Evolutionary conservation across 2,888 invertebrate species (phyloP).

Genomic region (Leucania comma): DNA sequence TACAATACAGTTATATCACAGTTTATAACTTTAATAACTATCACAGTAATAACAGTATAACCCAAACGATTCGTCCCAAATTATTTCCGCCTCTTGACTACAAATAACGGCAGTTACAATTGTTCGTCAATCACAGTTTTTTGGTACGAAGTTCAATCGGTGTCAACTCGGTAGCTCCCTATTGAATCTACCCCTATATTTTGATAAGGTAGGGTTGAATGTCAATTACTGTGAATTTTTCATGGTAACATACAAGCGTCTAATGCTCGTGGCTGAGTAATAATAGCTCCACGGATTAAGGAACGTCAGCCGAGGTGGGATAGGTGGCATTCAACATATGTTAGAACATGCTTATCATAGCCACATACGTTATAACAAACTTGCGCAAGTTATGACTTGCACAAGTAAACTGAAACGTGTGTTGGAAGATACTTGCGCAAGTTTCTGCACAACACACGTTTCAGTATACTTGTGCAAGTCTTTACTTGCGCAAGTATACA

Average conservation of each 20-base stretch:
- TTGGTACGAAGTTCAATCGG: slow-evolving; percentile 65
- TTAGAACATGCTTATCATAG: too few relatives aligned
- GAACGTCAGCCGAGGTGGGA: too few relatives aligned
- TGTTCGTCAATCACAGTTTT: slow-evolving; percentile 54
- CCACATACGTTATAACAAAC: too few relatives aligned
- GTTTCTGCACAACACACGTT: too few relatives aligned
- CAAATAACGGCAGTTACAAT: slow-evolving; percentile 36
- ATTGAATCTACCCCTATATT: slow-evolving; percentile 64
- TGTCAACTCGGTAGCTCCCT: slow-evolving; percentile 63
- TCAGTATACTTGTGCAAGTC: too few relatives aligned
- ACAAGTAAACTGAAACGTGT: too few relatives aligned
- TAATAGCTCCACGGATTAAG: too few relatives aligned
- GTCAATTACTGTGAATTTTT: slow-evolving; percentile 57
- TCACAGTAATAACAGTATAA: slow-evolving; percentile 26
- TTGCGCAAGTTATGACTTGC: too few relatives aligned
- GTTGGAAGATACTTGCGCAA: too few relatives aligned
- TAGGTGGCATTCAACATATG: too few relatives aligned
- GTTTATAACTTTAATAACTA: slow-evolving; percentile 28
- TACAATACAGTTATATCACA: slow-evolving; percentile 21
- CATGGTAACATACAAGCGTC: slow-evolving; percentile 12
- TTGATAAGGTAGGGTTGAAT: slow-evolving; percentile 54
- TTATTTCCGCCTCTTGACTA: slow-evolving; percentile 64
- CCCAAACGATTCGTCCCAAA: slow-evolving; percentile 39
- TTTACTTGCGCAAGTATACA: too few relatives aligned
- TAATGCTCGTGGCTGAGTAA: not conserved